These are phyloP conservation scores for Elachura formosa DNA, from an alignment of 2,113 vertebrate genomes.

Conservation along the genomic window DNA sequence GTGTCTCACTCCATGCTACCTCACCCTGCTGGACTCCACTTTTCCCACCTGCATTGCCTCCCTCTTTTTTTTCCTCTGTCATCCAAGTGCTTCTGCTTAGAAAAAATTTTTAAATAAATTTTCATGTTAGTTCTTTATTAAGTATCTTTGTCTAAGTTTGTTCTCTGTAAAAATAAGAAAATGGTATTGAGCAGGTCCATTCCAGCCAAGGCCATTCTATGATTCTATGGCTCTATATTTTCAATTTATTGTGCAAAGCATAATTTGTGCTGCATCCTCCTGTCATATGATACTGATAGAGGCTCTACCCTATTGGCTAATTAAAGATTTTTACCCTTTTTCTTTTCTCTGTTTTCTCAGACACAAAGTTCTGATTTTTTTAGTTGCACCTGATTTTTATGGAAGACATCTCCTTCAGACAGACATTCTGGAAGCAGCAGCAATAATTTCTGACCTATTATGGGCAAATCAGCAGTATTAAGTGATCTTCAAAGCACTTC, in stretches of 20 bases:
- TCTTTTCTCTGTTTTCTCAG: background rate
- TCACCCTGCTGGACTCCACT: background rate
- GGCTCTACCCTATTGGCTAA: background rate
- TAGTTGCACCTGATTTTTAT: background rate
- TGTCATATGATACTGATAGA: background rate
- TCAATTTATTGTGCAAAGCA: background rate
- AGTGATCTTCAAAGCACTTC: constrained; percentile 38
- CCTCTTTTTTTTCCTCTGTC: background rate
- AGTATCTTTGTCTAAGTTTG: background rate
- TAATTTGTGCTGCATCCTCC: background rate
- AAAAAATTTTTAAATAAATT: background rate
- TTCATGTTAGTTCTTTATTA: background rate
- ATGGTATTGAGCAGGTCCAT: background rate
- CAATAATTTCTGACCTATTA: constrained; percentile 38
- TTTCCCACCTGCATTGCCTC: background rate
- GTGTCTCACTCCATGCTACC: background rate
- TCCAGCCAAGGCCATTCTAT: background rate
- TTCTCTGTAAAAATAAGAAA: background rate
- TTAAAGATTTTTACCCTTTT: background rate
- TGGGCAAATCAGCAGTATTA: constrained; percentile 29
- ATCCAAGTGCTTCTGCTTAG: background rate
- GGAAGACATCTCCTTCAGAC: background rate
- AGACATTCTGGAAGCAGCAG: background rate
- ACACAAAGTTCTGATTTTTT: background rate
- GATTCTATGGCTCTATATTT: background rate